Base-by-base conservation (phyloP, 2,113 vertebrate genomes). In the Pholis gunnellus region DNA sequence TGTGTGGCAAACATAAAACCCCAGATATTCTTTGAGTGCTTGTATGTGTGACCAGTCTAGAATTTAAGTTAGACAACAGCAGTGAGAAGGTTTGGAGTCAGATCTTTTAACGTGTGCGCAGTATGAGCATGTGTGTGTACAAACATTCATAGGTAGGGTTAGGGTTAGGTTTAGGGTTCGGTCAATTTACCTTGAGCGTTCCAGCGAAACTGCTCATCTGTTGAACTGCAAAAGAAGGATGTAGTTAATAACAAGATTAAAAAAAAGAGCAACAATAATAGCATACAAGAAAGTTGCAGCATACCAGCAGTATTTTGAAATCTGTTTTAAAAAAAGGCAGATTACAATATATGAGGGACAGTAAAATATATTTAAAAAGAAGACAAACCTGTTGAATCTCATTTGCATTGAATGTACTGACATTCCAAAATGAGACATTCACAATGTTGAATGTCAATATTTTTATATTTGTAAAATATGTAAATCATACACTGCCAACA, bases 131-230 rank as follows among this genome's bases (percentile, higher is more conserved):
- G 22, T 29, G 50, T 38, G 61, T 59, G 31, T 65, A 8, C 34
- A 31, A 54, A 52, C 27, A 69, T n/a, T 48, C 1, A 31, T 4
- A 7, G 29, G 34, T 34, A 34, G 34, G 34, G 34, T 4, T 6
- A 34, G 34, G 34, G 5, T 34, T 34, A 34, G 34, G 29, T 29
- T 29, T 29, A 29, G 29, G 29, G 34, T 34, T 34, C 0, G 34
- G 71, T 4, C 85, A 48, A 40, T 65, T 88, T 97, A 99, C 98
- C 98, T 99, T 98, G 97, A 74, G 96, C 94, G 82, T 98, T 97
- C 98, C 98, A 99, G 80, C 97, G 97, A 93, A 98, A 98, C 63
- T 97, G 97, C 69, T 99, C 98, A 91, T 99, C 98, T 69, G 96
- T 93, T 63, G 98, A 99, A 96, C 98, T 99, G 95, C 54, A 94